A percentile compares a stretch with the other conserved stretches of the same genome.
These are phyloP conservation scores for Aptenodytes patagonicus DNA, from an alignment of 2,113 vertebrate species.

Conservation along the genomic window DNA sequence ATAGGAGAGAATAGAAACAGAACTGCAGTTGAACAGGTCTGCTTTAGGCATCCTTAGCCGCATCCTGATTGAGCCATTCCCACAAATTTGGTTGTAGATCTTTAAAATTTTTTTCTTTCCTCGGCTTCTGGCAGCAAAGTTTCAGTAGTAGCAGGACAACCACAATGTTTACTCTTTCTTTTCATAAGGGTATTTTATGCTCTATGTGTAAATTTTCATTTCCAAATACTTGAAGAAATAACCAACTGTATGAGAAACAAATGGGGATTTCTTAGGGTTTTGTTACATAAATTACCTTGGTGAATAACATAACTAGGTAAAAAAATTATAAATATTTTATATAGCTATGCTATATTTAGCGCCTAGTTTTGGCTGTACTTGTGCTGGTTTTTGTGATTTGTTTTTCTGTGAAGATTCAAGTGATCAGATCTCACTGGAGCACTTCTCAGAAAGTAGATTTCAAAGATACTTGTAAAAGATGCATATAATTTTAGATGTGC, in stretches of 20 bases:
- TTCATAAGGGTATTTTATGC: neutral
- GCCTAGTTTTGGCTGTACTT: neutral
- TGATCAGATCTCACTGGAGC: neutral
- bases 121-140: neutral
- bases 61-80: neutral
- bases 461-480: neutral
- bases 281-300: neutral
- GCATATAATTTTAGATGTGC: neutral
- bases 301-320: neutral
- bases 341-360: neutral
- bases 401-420: neutral
- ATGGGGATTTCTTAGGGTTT: neutral
- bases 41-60: neutral
- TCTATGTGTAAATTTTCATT: neutral
- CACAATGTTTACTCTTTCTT: neutral
- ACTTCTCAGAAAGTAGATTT: neutral
- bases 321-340: neutral
- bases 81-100: neutral
- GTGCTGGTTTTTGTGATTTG: neutral
- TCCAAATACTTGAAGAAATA: neutral
- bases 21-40: neutral
- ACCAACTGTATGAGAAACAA: neutral
- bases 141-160: neutral
- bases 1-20: neutral
- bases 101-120: neutral